phyloP scores from a whole-genome alignment of 2,113 vertebrate genomes.

The Erythrolamprus reginae region DNA sequence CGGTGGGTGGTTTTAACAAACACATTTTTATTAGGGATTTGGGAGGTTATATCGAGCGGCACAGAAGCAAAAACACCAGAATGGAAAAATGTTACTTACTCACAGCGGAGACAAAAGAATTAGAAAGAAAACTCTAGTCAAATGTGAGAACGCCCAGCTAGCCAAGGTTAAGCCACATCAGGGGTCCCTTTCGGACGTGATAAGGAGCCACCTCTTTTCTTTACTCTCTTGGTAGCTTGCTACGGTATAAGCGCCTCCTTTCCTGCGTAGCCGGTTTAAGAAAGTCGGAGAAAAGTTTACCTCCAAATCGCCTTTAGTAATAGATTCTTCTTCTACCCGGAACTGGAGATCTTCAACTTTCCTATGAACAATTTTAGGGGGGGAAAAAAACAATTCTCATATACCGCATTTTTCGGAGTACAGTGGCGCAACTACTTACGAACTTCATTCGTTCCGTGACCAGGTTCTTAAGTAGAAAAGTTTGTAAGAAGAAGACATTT shows the following conservation, averaged over 20 bases:
- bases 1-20: not conserved
- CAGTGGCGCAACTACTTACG: no score
- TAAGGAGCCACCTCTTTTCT: not conserved
- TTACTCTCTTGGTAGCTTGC: not conserved
- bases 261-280: not conserved
- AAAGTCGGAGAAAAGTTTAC: conserved; percentile 71
- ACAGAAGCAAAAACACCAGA: conserved; percentile 1
- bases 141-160: not conserved
- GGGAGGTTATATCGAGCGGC: conserved; percentile 22
- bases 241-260: accelerated
- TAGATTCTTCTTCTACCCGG: conserved; percentile 96
- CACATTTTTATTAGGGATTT: conserved; percentile 12
- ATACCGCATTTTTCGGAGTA: no score
- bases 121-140: not conserved
- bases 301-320: conserved; percentile 99
- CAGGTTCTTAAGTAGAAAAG: no score
- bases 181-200: not conserved
- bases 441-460: no score
- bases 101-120: not conserved
- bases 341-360: conserved; percentile 98
- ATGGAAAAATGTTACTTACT: not conserved
- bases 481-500: no score
- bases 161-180: not conserved
- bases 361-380: conserved; percentile 67
- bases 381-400: not conserved